These are phyloP conservation scores for Pristionchus entomophagus DNA, from an alignment of 2,888 invertebrate genomes.

Conservation along the genomic window DNA sequence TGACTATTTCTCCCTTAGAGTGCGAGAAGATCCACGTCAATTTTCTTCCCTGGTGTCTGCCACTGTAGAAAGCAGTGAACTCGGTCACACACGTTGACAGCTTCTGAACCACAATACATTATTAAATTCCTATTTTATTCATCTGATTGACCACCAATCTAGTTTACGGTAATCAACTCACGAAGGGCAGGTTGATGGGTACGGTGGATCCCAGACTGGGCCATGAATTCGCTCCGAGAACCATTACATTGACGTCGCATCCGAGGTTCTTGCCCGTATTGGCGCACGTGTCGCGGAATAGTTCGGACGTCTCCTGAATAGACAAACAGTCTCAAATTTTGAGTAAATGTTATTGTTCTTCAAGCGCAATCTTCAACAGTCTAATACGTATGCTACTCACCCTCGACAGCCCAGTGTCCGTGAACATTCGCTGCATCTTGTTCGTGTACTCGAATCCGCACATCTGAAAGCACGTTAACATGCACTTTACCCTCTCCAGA, in stretches of 20 bases:
- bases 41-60: conserved; percentile 94
- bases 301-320: conserved; percentile 43
- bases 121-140: no score
- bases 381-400: conserved; percentile 81
- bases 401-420: conserved; percentile 98
- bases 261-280: conserved; percentile 45
- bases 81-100: conserved; percentile 85
- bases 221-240: conserved; percentile 97
- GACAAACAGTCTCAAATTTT: neutral
- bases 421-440: conserved; percentile 98
- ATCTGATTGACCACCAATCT: no score
- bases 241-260: conserved; percentile 91
- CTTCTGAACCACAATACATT: conserved; percentile 78
- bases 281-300: conserved; percentile 40
- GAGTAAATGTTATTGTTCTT: no score
- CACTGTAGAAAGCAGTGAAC: conserved; percentile 94
- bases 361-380: neutral
- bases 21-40: conserved; percentile 91
- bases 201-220: conserved; percentile 84
- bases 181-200: conserved; percentile 55
- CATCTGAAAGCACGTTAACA: conserved; percentile 83
- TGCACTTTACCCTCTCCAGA: neutral
- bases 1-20: conserved; percentile 96
- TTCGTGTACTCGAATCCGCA: conserved; percentile 99
- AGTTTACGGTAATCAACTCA: no score